These are phyloP conservation scores for Gnathonemus longibarbis DNA, from an alignment of 2,113 vertebrate species.

Conservation along the genomic window DNA sequence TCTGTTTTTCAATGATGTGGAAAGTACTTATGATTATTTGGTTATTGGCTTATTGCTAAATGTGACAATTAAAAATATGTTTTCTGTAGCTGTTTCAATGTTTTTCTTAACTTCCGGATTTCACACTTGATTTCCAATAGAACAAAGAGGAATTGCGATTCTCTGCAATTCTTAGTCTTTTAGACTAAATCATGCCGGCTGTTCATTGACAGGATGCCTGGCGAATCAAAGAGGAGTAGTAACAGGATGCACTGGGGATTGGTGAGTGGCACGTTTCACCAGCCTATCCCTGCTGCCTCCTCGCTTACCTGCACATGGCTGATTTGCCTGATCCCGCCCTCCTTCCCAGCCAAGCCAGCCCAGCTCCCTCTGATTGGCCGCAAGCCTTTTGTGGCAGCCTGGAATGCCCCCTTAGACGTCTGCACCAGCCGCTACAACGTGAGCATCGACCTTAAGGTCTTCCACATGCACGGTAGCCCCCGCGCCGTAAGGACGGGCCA, in stretches of 20 bases:
- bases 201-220: slow-evolving; percentile 52
- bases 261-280: slow-evolving; percentile 51
- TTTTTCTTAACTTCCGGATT: not conserved
- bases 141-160: not conserved
- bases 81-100: not conserved
- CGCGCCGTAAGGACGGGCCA: slow-evolving; percentile 62
- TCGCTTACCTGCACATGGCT: slow-evolving; percentile 46
- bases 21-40: not conserved
- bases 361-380: slow-evolving; percentile 55
- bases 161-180: not conserved
- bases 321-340: slow-evolving; percentile 49
- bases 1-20: not conserved
- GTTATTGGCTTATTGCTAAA: not conserved
- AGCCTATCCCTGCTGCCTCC: slow-evolving; percentile 39
- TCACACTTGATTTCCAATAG: not conserved
- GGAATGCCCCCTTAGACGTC: slow-evolving; percentile 68
- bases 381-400: slow-evolving; percentile 66
- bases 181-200: not conserved
- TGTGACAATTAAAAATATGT: not conserved
- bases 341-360: slow-evolving; percentile 61
- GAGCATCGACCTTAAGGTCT: slow-evolving; percentile 57
- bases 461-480: slow-evolving; percentile 63
- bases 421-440: slow-evolving; percentile 61
- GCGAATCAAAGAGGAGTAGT: slow-evolving; percentile 36
- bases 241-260: slow-evolving; percentile 49